Base-by-base conservation (phyloP, 2,888 invertebrate genomes). In the Lithophane leautieri region DNA sequence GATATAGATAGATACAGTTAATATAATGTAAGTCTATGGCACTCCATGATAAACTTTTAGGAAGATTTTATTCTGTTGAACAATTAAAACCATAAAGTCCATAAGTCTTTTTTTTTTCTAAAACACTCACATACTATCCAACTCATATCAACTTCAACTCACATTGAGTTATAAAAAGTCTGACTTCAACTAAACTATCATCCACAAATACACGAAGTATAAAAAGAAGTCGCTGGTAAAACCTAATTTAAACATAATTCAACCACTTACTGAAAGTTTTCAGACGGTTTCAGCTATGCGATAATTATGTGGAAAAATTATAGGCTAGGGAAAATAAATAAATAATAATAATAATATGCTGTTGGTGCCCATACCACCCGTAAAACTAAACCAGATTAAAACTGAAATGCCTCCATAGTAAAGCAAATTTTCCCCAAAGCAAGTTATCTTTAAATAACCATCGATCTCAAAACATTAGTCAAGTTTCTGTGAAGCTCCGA, bases 401-500 rank as follows among this genome's bases (percentile, higher is more conserved):
- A 58, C 7, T 58, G 28, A 58, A 58, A 58, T 58, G 0, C 3
- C 25, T 58, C 58, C 25, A n/a, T 25, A 19, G 7, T 25, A 47
- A 52, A n/a, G n/a, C n/a, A n/a, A n/a, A n/a, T n/a, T n/a, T n/a
- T n/a, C n/a, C n/a, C n/a, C n/a, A n/a, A n/a, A n/a, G n/a, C n/a
- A n/a, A n/a, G n/a, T n/a, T n/a, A n/a, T n/a, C n/a, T 67, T 47
- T 67, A 11, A 34, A 54, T 8, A 34, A 56, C 22, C n/a, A 34
- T 22, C 50, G 40, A 73, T 66, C 67, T 60, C 47, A 62, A 81
- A 72, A 78, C 71, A 58, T 54, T 60, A 25, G 40, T 60, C 42
- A 77, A 76, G 19, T 74, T 71, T 65, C 28, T 67, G 54, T 52
- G 71, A 70, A 75, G 12, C n/a, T 28, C 16, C 67, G 50, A 75